Evolutionary conservation across 2,113 vertebrate species (phyloP).

Genomic region (Forbesichthys papilliferus): DNA sequence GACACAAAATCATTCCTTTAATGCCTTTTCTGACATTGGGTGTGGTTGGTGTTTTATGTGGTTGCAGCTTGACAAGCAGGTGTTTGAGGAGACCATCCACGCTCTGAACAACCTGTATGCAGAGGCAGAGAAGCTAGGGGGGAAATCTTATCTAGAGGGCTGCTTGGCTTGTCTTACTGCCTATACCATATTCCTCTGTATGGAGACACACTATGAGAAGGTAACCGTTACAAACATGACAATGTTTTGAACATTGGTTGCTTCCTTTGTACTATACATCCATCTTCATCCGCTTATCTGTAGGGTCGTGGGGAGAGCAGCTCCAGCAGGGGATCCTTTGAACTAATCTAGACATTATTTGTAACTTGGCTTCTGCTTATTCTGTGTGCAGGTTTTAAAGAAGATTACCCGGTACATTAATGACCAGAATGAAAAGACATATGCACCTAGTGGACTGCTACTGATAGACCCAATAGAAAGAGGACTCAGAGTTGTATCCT

Average conservation of each 20-base stretch:
- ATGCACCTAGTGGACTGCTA: constrained; percentile 87
- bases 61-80: constrained; percentile 91
- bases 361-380: too few relatives aligned
- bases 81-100: constrained; percentile 94
- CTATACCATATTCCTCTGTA: constrained; percentile 94
- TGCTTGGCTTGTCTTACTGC: constrained; percentile 95
- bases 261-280: too few relatives aligned
- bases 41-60: too few relatives aligned
- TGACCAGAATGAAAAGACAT: constrained; percentile 97
- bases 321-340: too few relatives aligned
- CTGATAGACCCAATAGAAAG: constrained; percentile 94
- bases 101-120: constrained; percentile 91
- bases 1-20: too few relatives aligned
- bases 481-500: constrained; percentile 97
- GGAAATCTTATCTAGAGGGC: constrained; percentile 93
- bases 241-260: background rate
- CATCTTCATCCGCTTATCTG: too few relatives aligned
- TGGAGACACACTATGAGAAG: constrained; percentile 99
- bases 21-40: too few relatives aligned
- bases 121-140: constrained; percentile 94
- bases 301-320: too few relatives aligned
- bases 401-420: constrained; percentile 95
- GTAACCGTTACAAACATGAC: constrained; percentile 57
- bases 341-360: too few relatives aligned
- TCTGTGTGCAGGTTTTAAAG: constrained; percentile 84